Conservation (phyloP, 92 coral and sea anemone species). For the Anthopleura xanthogrammica region DNA sequence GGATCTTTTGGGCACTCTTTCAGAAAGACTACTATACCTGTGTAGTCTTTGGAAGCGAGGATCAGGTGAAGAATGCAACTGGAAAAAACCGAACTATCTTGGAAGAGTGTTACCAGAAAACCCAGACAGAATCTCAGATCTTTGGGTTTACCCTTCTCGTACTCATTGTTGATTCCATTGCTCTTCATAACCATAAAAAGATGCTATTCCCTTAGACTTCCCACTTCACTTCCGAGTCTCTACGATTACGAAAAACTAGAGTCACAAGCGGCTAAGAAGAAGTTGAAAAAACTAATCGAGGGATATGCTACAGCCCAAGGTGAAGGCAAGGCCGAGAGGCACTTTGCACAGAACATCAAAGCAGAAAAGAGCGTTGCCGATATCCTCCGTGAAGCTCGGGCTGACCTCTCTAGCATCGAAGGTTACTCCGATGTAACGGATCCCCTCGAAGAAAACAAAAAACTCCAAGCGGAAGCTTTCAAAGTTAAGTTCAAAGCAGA, state of each 20-base stretch:
- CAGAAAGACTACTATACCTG: constrained; percentile 67
- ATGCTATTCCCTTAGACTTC: constrained; percentile 56
- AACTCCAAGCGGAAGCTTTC: constrained; percentile 58
- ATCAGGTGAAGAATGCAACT: constrained; percentile 11
- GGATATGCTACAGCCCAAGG: constrained; percentile 58
- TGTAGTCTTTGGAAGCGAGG: constrained; percentile 51
- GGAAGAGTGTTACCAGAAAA: constrained; percentile 48
- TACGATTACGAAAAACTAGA: constrained; percentile 46
- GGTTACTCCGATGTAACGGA: constrained; percentile 60
- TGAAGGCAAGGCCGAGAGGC: constrained; percentile 56
- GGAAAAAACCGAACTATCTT: constrained; percentile 27
- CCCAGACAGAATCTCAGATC: constrained; percentile 54
- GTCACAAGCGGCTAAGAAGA: constrained; percentile 47
- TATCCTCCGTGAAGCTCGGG: constrained; percentile 49
- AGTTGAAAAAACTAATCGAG: constrained; percentile 54
- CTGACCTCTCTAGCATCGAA: constrained; percentile 48
- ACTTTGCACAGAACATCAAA: constrained; percentile 29
- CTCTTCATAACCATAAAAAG: constrained; percentile 35
- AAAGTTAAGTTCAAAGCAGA: constrained; percentile 50
- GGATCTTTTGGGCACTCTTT: constrained; percentile 80
- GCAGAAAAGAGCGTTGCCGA: constrained; percentile 49
- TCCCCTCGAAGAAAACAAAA: constrained; percentile 48
- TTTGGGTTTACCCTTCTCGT: constrained; percentile 52
- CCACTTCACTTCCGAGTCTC: constrained; percentile 59
- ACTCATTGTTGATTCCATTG: constrained; percentile 36